Conservation (phyloP, 2,797 vertebrate species). For the Hyperoplus immaculatus region DNA sequence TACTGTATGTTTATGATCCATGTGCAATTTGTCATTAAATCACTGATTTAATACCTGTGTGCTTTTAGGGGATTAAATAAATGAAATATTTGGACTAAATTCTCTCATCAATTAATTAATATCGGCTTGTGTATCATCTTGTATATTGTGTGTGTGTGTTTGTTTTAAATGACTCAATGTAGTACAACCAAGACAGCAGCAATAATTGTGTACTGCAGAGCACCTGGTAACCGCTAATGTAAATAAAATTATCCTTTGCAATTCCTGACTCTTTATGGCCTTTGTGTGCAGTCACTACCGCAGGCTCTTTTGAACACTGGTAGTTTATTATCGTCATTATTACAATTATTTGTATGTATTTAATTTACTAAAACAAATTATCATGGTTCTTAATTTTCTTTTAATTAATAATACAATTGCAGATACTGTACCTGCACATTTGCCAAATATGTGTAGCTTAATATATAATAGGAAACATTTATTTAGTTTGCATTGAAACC, state of each 20-base stretch:
- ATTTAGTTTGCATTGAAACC: too few relatives aligned
- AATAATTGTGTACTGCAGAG: not conserved
- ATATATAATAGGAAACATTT: too few relatives aligned
- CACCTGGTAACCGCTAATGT: not conserved
- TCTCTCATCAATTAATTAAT: slow-evolving; percentile 15
- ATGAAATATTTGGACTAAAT: not conserved
- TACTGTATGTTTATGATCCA: slow-evolving; percentile 6
- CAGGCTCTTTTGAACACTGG: not conserved
- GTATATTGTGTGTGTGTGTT: not conserved
- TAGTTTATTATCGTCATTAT: not conserved
- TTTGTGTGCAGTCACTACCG: not conserved
- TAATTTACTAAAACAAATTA: not conserved
- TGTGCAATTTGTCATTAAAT: not conserved
- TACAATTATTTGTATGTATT: too few relatives aligned
- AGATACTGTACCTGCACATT: not conserved
- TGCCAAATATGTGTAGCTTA: too few relatives aligned
- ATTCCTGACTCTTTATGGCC: too few relatives aligned
- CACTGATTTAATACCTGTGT: not conserved
- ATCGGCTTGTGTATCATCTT: not conserved
- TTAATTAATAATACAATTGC: not conserved
- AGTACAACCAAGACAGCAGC: not conserved
- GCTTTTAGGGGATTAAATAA: not conserved
- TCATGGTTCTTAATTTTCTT: not conserved
- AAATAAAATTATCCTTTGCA: not conserved
- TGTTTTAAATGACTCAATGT: not conserved